Evolutionary conservation across 2,888 invertebrate species (phyloP), one percentile per base, ranked within the genome.

Genomic region (Trachelus troglodyta): DNA sequence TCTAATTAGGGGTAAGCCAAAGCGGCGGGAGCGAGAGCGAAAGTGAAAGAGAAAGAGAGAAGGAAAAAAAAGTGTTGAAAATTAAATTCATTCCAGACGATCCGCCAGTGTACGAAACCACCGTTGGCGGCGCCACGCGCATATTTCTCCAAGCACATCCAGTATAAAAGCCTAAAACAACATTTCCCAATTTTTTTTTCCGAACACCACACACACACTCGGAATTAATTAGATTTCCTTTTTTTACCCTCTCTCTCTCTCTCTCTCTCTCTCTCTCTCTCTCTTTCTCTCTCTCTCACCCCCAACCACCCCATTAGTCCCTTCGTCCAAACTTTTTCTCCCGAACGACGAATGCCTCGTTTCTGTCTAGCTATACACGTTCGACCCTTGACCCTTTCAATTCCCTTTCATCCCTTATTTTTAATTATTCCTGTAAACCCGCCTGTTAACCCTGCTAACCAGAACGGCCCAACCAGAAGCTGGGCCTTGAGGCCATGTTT

Each of bases 151-250:
- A 30, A 71, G 71, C 71, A 71, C 71, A 76, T 40, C 82, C 69
- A 77, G 76, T 79, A 82, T 86, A 83, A 86, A 86, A 83, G 85
- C 86, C 85, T 85, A 84, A 85, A 86, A 86, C 86, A 86, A 86
- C 85, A 84, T 85, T 86, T 84, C 80, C 83, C 81, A 81, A 75
- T 76, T 74, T 74, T 80, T 80, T 80, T 75, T 74, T 79, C 71
- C 77, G 76, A 79, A 76, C 74, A 73, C 76, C 76, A 79, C 79
- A 74, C 78, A 76, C 78, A 73, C 73, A 76, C 74, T 76, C 33
- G 68, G 76, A 79, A 79, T 79, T 79, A 79, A 79, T 79, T 79
- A 77, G 76, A 76, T 79, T 79, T 76, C 69, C 56, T 76, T 37
- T 75, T 79, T 71, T 68, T 78, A 69, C 35, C 35, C 71, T 78